Evolutionary conservation across 2,888 invertebrate species (phyloP).

Genomic region (Stramonita haemastoma): DNA sequence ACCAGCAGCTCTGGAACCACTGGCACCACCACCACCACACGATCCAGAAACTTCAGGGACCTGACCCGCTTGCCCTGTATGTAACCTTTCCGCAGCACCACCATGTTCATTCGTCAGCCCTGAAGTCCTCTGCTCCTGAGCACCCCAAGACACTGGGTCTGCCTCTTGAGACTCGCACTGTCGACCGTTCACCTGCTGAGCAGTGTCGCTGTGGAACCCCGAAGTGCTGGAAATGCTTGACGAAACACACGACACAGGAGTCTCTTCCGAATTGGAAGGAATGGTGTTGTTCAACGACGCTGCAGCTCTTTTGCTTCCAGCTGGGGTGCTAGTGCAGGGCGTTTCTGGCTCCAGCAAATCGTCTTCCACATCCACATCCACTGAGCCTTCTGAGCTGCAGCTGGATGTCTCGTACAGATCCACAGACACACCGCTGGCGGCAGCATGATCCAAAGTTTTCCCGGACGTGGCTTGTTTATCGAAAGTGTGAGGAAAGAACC

Average conservation of each 20-base stretch:
- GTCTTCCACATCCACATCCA: not conserved
- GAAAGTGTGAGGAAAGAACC: not conserved
- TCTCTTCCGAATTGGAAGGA: not conserved
- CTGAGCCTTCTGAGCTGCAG: not conserved
- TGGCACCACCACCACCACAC: not conserved
- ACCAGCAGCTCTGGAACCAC: not conserved
- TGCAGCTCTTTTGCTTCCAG: not conserved
- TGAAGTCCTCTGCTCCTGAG: not conserved
- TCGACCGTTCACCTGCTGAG: not conserved
- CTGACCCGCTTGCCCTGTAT: not conserved
- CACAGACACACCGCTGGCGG: not conserved
- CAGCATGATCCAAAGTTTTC: not conserved
- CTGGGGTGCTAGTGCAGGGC: conserved; percentile 1
- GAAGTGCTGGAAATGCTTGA: conserved; percentile 3
- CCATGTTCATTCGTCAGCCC: not conserved
- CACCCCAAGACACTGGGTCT: not conserved
- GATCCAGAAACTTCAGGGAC: not conserved
- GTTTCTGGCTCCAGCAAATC: not conserved
- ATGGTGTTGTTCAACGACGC: not conserved
- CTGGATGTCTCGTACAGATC: not conserved
- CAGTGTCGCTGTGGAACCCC: not conserved
- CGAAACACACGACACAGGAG: not conserved
- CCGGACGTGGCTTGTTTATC: not conserved
- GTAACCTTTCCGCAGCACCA: not conserved
- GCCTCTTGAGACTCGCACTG: conserved; percentile 4